phyloP scores from a whole-genome alignment of 92 coral and sea anemone genomes.

The Umimayanthus chanpuru region DNA sequence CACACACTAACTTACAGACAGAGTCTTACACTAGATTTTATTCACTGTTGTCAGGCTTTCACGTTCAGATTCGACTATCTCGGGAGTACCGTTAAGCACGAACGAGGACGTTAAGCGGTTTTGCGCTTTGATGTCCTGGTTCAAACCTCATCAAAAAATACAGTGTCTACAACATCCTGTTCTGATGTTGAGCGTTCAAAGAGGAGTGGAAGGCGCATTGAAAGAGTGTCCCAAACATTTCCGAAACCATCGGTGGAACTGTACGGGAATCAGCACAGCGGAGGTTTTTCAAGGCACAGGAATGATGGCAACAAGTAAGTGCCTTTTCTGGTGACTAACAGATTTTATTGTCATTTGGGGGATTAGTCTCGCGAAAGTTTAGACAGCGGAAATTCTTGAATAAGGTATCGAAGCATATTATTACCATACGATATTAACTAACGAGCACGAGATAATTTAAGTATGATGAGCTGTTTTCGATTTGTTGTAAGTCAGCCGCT shows the following conservation, averaged over 20 bases:
- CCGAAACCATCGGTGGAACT: slow-evolving; percentile 84
- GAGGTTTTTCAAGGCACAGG: slow-evolving; percentile 78
- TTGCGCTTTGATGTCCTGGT: slow-evolving; percentile 71
- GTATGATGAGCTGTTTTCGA: slow-evolving; percentile 22
- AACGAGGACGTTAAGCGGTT: slow-evolving; percentile 47
- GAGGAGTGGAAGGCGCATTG: slow-evolving; percentile 81
- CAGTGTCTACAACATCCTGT: slow-evolving; percentile 63
- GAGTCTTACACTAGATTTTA: not conserved
- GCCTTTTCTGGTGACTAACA: slow-evolving; percentile 19
- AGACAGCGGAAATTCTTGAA: slow-evolving; percentile 48
- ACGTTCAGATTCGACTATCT: not conserved
- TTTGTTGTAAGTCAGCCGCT: slow-evolving; percentile 24
- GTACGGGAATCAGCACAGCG: slow-evolving; percentile 82
- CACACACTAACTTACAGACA: not conserved
- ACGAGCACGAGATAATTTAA: slow-evolving; percentile 24
- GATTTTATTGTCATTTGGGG: slow-evolving; percentile 45
- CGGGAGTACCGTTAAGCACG: not conserved
- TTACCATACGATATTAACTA: slow-evolving; percentile 17
- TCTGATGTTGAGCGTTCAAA: slow-evolving; percentile 61
- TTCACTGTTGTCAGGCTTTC: slow-evolving; percentile 53
- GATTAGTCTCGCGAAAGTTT: slow-evolving; percentile 41
- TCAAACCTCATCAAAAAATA: slow-evolving; percentile 64
- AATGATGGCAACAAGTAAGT: slow-evolving; percentile 81
- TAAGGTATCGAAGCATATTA: slow-evolving; percentile 18
- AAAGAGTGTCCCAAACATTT: slow-evolving; percentile 82